These are phyloP conservation scores for Andrena hattorfiana DNA, from an alignment of 2,888 invertebrate genomes.

Conservation along the genomic window DNA sequence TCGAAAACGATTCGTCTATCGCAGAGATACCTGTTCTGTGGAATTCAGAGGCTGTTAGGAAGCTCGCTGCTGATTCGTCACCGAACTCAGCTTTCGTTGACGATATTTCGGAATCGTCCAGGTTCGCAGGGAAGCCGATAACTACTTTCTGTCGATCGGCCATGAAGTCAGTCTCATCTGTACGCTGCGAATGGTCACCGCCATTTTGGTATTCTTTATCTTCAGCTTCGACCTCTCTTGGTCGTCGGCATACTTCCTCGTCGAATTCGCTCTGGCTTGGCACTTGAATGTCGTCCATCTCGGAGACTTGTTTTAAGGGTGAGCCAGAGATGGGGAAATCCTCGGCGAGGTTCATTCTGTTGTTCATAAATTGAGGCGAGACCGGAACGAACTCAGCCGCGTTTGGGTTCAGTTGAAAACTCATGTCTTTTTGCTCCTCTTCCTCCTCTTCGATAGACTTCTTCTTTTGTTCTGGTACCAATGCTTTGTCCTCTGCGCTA, in stretches of 20 bases:
- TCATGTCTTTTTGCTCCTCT: conserved; percentile 86
- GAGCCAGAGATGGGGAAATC: conserved; percentile 86
- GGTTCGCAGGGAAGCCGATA: conserved; percentile 70
- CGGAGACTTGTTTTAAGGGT: conserved; percentile 89
- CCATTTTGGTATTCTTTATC: conserved; percentile 86
- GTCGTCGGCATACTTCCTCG: conserved; percentile 88
- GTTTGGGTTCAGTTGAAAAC: conserved; percentile 93
- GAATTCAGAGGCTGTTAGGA: conserved; percentile 75
- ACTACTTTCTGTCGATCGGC: conserved; percentile 83
- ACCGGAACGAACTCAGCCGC: conserved; percentile 94
- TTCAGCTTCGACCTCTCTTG: conserved; percentile 85
- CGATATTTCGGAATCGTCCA: conserved; percentile 85
- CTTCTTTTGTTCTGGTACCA: conserved; percentile 34
- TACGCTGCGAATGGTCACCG: conserved; percentile 74
- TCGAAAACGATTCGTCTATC: conserved; percentile 76
- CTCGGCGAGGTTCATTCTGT: conserved; percentile 57
- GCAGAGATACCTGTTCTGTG: conserved; percentile 76
- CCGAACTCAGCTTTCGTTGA: conserved; percentile 86
- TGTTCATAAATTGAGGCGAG: conserved; percentile 84
- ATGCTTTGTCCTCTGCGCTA: conserved; percentile 65
- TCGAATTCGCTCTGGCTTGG: conserved; percentile 89
- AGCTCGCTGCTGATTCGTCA: conserved; percentile 85
- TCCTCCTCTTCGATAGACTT: conserved; percentile 29
- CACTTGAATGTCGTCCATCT: conserved; percentile 87
- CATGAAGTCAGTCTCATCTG: conserved; percentile 58